Conservation (phyloP, 2,113 vertebrate species). For the Hyperopisus bebe region DNA sequence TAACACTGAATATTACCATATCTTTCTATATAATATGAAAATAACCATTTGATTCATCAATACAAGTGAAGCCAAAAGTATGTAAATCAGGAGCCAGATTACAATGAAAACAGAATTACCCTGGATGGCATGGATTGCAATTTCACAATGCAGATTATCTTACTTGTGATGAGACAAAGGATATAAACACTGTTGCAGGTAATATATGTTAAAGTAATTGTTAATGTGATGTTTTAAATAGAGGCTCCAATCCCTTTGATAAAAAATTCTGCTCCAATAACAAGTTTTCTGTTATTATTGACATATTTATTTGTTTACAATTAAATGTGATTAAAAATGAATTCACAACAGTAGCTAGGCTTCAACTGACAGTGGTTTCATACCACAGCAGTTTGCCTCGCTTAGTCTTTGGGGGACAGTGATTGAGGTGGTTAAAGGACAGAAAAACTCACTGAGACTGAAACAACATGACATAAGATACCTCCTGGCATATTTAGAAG, state of each 20-base stretch:
- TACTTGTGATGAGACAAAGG: not conserved
- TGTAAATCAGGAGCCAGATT: not conserved
- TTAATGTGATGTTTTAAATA: not conserved
- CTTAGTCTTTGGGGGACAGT: not conserved
- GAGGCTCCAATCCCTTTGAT: not conserved
- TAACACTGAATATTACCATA: not conserved
- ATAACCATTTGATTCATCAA: not conserved
- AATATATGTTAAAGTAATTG: not conserved
- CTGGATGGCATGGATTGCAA: not conserved
- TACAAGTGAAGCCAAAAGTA: not conserved
- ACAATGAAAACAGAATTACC: not conserved
- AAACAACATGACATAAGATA: not conserved
- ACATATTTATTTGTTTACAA: not conserved
- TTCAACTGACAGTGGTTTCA: not conserved
- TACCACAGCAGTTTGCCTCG: not conserved
- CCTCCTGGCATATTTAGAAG: not conserved
- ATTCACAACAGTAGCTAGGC: not conserved
- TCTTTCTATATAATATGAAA: not conserved
- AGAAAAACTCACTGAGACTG: not conserved
- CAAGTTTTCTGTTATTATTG: too few species aligned
- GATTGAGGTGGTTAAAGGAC: not conserved
- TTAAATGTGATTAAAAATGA: not conserved
- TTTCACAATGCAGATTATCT: not conserved
- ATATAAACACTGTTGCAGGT: not conserved
- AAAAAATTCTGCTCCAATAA: not conserved